These are phyloP conservation scores for Vespertilio murinus DNA, from an alignment of 2,797 vertebrate species.

Conservation along the genomic window DNA sequence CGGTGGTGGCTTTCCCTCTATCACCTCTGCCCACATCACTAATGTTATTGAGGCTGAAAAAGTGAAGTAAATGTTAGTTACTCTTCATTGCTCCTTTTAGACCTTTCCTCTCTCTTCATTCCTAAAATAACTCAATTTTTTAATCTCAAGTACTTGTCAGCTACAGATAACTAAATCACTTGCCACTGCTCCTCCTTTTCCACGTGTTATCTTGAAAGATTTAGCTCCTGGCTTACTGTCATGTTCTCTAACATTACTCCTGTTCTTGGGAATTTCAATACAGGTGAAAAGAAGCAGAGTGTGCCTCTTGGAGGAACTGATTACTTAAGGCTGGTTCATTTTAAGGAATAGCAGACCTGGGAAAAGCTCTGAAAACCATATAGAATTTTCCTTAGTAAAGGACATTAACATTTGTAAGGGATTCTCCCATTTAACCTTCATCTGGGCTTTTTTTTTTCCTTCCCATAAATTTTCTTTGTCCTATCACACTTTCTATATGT, in stretches of 20 bases:
- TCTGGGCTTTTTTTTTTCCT: neutral
- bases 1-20: neutral
- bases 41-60: neutral
- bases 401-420: neutral
- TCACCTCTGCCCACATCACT: neutral
- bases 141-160: neutral
- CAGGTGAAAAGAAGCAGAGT: neutral
- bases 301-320: neutral
- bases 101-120: neutral
- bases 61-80: neutral
- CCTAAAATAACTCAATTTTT: neutral
- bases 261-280: neutral
- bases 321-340: neutral
- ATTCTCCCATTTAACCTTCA: neutral
- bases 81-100: neutral
- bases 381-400: neutral
- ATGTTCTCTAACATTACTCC: neutral
- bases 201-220: neutral
- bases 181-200: neutral
- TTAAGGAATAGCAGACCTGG: neutral
- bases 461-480: neutral
- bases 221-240: neutral
- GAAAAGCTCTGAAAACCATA: neutral
- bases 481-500: neutral
- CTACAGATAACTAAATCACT: neutral